A percentile compares a stretch with the other conserved stretches of the same genome.
Conservation (phyloP, 2,797 vertebrate genomes). For the Jordanella pulchra region DNA sequence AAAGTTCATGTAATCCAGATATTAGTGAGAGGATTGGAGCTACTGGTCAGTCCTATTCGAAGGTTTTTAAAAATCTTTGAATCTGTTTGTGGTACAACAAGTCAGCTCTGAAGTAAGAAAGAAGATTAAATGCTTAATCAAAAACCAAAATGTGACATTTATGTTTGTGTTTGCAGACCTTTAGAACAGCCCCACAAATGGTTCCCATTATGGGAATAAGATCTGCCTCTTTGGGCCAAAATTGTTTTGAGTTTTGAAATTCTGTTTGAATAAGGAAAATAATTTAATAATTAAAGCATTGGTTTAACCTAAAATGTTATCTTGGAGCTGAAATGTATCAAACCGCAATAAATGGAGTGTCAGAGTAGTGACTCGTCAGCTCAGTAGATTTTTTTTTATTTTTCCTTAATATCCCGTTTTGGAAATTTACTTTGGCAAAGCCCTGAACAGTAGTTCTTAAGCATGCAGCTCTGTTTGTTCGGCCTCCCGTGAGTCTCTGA, state of each 20-base stretch:
- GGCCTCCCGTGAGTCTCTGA: constrained; percentile 5
- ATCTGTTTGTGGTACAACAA: too few relatives aligned
- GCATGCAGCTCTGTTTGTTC: constrained; percentile 10
- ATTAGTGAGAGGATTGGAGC: too few relatives aligned
- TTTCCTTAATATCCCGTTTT: not conserved
- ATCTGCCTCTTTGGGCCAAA: not conserved
- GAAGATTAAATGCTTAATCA: too few relatives aligned
- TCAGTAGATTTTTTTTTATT: not conserved
- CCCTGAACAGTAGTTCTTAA: constrained; percentile 7
- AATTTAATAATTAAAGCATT: not conserved
- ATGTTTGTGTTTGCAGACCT: too few relatives aligned
- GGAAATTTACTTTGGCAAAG: constrained; percentile 22
- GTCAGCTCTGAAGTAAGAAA: too few relatives aligned
- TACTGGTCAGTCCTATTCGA: too few relatives aligned
- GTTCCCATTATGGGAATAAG: too few relatives aligned
- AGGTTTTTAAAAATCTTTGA: too few relatives aligned
- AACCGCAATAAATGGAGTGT: not conserved
- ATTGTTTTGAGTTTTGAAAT: not conserved
- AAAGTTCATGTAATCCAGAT: too few relatives aligned
- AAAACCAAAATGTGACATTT: too few relatives aligned
- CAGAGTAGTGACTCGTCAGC: not conserved
- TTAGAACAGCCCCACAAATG: too few relatives aligned
- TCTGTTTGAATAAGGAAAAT: not conserved
- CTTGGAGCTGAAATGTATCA: not conserved
- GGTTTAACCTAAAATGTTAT: not conserved